Percentiles rank a stretch among this genome's conserved stretches.
These are phyloP conservation scores for Arrhopalites spinosus DNA, from an alignment of 2,888 invertebrate species.

Conservation along the genomic window DNA sequence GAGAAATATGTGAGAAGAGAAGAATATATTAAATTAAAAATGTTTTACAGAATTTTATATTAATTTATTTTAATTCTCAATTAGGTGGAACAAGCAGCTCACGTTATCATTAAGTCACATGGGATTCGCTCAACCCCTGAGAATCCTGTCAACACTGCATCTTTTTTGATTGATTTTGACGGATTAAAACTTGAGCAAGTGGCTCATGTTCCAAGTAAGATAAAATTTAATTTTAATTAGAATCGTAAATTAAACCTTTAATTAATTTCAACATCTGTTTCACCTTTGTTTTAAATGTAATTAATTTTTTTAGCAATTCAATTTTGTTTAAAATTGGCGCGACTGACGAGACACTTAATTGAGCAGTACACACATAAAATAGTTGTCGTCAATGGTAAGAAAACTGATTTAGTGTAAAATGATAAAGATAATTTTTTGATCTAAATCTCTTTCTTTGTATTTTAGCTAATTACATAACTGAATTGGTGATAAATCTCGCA, in stretches of 20 bases:
- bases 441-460: neutral
- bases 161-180: slow-evolving; percentile 1
- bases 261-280: too few relatives aligned
- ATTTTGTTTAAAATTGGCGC: neutral
- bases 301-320: neutral
- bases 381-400: neutral
- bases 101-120: neutral
- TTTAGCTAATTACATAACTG: neutral
- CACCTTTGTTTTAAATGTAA: neutral
- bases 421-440: too few relatives aligned
- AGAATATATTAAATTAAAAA: too few relatives aligned
- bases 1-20: neutral
- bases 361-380: neutral
- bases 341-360: neutral
- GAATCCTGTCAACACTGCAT: neutral
- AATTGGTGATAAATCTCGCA: neutral
- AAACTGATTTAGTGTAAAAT: too few relatives aligned
- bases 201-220: slow-evolving; percentile 12
- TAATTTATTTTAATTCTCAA: too few relatives aligned
- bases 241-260: too few relatives aligned
- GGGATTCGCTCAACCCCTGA: neutral
- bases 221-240: too few relatives aligned
- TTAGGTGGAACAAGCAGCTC: neutral
- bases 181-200: slow-evolving; percentile 13
- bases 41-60: too few relatives aligned